Evolutionary conservation across 1,140 invertebrate species (phyloP).

Genomic region (Penaeus chinensis): DNA sequence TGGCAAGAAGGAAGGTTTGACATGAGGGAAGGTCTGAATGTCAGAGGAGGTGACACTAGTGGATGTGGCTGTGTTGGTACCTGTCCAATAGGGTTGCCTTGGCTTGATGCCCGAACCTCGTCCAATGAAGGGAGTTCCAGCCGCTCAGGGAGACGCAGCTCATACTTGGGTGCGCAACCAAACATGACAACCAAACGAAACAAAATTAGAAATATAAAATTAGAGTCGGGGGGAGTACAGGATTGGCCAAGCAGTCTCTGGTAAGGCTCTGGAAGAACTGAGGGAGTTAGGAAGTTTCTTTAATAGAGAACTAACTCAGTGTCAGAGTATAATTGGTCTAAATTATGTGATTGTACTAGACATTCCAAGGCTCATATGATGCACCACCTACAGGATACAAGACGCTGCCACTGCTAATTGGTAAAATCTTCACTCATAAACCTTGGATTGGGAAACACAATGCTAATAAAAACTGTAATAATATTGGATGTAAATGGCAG

Average conservation of each 20-base stretch:
- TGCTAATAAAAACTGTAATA: too few relatives aligned
- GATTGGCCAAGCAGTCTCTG: constrained; percentile 47
- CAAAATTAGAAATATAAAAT: constrained; percentile 47
- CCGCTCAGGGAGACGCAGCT: constrained; percentile 56
- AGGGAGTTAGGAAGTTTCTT: constrained; percentile 45
- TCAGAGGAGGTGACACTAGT: constrained; percentile 25
- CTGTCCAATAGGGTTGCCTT: constrained; percentile 53
- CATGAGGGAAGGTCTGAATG: constrained; percentile 9
- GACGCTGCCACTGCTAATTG: too few relatives aligned
- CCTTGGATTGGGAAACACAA: too few relatives aligned
- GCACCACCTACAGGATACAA: too few relatives aligned
- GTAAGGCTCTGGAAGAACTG: constrained; percentile 55
- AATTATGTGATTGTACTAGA: too few relatives aligned
- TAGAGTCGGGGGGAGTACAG: constrained; percentile 22
- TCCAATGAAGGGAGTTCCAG: constrained; percentile 57
- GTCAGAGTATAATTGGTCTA: too few relatives aligned
- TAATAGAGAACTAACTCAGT: background rate
- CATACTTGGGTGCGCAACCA: constrained; percentile 57
- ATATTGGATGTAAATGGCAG: too few relatives aligned
- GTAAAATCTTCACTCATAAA: too few relatives aligned
- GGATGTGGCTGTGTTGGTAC: constrained; percentile 36
- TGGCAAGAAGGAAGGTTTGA: background rate
- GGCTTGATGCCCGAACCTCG: constrained; percentile 51
- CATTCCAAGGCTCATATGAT: too few relatives aligned
- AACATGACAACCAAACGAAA: constrained; percentile 57